These are phyloP conservation scores for Poecilus cupreus DNA, from an alignment of 2,888 invertebrate genomes.

Conservation along the genomic window DNA sequence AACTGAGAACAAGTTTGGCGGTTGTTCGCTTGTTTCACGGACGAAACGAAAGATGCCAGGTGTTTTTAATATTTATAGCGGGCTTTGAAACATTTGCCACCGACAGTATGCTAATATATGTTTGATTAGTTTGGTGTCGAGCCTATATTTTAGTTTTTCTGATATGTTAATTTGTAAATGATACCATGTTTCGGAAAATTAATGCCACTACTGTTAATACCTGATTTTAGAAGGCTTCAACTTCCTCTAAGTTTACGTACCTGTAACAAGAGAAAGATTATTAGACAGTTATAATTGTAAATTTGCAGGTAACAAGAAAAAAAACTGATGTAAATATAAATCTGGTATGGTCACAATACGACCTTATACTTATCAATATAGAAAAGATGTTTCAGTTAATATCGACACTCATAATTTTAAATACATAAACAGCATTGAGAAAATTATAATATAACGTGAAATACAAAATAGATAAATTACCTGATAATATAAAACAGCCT, in stretches of 20 bases:
- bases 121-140: slow-evolving; percentile 12
- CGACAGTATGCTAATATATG: slow-evolving; percentile 13
- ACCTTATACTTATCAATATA: too few species aligned
- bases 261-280: slow-evolving; percentile 1
- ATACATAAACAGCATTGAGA: too few species aligned
- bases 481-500: too few species aligned
- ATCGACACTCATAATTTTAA: too few species aligned
- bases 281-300: too few species aligned
- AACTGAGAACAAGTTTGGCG: slow-evolving; percentile 37
- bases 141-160: slow-evolving; percentile 1
- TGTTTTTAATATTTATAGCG: slow-evolving; percentile 40
- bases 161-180: slow-evolving; percentile 27
- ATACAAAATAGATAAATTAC: too few species aligned
- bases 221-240: not conserved
- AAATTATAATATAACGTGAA: too few species aligned
- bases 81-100: slow-evolving; percentile 33
- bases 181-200: not conserved
- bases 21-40: not conserved
- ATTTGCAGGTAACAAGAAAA: too few species aligned
- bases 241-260: not conserved
- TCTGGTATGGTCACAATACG: too few species aligned
- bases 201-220: not conserved
- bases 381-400: too few species aligned
- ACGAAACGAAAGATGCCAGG: slow-evolving; percentile 19
- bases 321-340: too few species aligned